Evolutionary conservation across 2,797 vertebrate genomes (phyloP).

Genomic region (Cuculus canorus): DNA sequence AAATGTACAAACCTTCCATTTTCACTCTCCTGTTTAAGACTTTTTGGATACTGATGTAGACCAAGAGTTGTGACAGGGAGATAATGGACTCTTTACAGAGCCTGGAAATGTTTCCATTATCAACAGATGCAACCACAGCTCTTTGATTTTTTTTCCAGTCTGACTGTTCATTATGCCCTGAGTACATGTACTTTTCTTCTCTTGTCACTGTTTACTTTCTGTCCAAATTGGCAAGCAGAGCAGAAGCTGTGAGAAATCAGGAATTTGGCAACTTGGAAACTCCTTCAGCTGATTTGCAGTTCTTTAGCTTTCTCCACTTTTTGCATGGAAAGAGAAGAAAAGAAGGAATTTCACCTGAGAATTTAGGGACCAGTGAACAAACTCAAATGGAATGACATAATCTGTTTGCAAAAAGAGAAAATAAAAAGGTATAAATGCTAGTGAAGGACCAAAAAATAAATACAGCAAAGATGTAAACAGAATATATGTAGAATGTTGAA

Average conservation of each 20-base stretch:
- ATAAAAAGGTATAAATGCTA: not conserved
- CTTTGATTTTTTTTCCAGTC: not conserved
- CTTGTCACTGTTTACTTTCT: not conserved
- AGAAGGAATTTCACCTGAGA: not conserved
- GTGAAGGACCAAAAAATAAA: not conserved
- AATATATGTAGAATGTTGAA: not conserved
- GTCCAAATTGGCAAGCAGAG: slow-evolving; percentile 7
- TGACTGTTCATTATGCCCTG: not conserved
- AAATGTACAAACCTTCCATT: not conserved
- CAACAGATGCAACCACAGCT: not conserved
- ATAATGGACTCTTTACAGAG: not conserved
- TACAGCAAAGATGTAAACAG: not conserved
- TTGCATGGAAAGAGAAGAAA: not conserved
- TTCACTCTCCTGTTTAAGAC: not conserved
- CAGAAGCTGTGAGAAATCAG: slow-evolving; percentile 28
- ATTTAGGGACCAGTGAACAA: not conserved
- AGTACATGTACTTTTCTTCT: not conserved
- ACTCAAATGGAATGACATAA: not conserved
- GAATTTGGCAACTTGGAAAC: slow-evolving; percentile 22
- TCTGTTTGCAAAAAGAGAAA: not conserved
- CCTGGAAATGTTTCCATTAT: not conserved
- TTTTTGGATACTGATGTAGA: not conserved
- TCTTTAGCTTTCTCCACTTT: not conserved
- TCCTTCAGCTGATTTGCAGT: not conserved
- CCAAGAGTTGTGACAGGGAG: not conserved